Base-by-base conservation (phyloP, 1,140 invertebrate genomes). In the Colletes gigas region DNA sequence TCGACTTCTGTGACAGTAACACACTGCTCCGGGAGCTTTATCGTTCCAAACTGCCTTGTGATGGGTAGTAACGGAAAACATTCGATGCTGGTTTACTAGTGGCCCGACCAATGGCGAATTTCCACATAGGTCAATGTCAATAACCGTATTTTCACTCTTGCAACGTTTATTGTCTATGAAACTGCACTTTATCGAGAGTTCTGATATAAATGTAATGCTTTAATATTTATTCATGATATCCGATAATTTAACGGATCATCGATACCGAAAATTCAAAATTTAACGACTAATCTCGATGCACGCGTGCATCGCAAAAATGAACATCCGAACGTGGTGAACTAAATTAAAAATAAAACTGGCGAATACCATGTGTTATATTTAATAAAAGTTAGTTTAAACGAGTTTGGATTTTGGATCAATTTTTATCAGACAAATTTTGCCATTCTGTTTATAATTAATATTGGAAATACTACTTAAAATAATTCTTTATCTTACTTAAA, bases 1-100 rank as follows among this genome's bases (percentile, higher is more conserved):
- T 67, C n/a, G 77, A 71, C 59, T 76, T 68, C 21, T 41, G 67
- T 57, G 79, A 72, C 82, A 77, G 67, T 57, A 71, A 72, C 66
- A 66, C 62, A 81, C 80, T 54, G 67, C 78, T 44, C 50, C 59
- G 54, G 54, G 54, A 66, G 72, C 66, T 83, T 81, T 76, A 76
- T 83, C 82, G 70, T 81, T 39, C 30, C 41, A 72, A 63, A 81
- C 68, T 80, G 76, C 66, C 50, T 83, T 83, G 76, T 83, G 78
- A 81, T 83, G 74, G 78, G 54, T 47, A 66, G 71, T 81, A 76
- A 83, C 71, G 54, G 69, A 67, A 82, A 75, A 84, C 67, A 77
- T 73, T 73, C 41, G 30, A 15, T 30, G 73, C 62, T 66, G 78
- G 47, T 78, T 77, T 78, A 78, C 39, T 70, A 59, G 77, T 66